phyloP scores from a whole-genome alignment of 2,797 vertebrate species.

The Avahi laniger region DNA sequence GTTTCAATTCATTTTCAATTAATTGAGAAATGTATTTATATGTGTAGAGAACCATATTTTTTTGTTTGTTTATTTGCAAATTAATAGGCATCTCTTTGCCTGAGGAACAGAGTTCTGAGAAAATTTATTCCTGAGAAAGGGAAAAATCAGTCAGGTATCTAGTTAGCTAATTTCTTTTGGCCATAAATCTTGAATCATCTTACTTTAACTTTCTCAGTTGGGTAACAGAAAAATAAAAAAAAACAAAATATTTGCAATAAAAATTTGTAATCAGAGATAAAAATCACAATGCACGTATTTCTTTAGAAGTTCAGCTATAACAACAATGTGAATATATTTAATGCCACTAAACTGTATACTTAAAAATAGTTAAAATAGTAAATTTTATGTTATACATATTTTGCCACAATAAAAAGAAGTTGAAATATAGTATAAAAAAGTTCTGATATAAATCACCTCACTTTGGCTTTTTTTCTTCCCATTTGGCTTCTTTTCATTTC shows the following conservation, averaged over 20 bases:
- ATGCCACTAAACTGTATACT: not conserved
- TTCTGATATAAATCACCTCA: not conserved
- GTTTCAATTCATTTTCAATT: not conserved
- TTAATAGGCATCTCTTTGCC: not conserved
- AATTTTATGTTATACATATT: not conserved
- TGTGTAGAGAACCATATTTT: not conserved
- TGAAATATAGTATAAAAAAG: not conserved
- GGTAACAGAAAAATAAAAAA: not conserved
- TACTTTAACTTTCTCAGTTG: slow-evolving; percentile 1
- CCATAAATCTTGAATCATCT: not conserved
- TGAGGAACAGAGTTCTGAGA: not conserved
- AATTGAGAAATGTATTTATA: not conserved
- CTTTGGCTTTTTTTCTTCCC: not conserved
- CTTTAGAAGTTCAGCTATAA: not conserved
- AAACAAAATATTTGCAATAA: not conserved
- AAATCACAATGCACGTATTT: not conserved
- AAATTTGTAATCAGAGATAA: slow-evolving; percentile 21
- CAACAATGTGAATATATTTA: not conserved
- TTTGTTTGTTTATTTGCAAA: slow-evolving; percentile 12
- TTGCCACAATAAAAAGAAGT: not conserved
- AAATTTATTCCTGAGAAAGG: not conserved
- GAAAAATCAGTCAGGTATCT: not conserved
- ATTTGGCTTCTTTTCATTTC: no score
- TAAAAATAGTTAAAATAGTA: not conserved
- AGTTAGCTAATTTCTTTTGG: slow-evolving; percentile 45